Conservation (phyloP, 2,797 vertebrate genomes). For the Danionella dracula region DNA sequence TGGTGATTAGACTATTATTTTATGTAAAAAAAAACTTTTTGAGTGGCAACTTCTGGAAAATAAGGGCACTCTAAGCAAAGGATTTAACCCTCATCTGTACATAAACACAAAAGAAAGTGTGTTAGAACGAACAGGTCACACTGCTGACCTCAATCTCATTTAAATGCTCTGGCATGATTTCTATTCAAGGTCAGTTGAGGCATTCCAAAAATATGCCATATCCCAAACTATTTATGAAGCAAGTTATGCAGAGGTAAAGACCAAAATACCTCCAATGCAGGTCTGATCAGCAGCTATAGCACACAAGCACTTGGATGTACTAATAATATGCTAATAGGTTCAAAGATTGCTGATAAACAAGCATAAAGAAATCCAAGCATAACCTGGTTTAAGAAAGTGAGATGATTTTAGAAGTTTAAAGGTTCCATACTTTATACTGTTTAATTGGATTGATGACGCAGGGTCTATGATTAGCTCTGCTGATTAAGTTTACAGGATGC, state of each 20-base stretch:
- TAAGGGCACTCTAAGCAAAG: neutral
- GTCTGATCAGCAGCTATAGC: neutral
- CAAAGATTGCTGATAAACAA: no score
- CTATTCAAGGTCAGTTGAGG: neutral
- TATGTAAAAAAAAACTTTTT: neutral
- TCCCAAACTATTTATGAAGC: slow-evolving; percentile 4
- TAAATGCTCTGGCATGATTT: slow-evolving; percentile 8
- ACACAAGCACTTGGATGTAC: neutral
- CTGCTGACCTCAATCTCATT: slow-evolving; percentile 11
- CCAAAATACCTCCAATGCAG: neutral
- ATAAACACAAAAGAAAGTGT: neutral
- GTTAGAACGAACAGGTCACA: neutral
- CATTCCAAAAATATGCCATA: neutral
- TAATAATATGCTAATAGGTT: neutral
- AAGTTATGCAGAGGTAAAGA: neutral
- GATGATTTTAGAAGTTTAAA: neutral
- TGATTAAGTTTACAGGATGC: slow-evolving; percentile 27
- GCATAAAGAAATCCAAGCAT: no score
- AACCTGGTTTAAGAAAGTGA: no score
- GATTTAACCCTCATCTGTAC: neutral
- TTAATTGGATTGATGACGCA: neutral
- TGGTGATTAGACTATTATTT: neutral
- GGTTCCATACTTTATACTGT: neutral
- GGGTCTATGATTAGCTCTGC: slow-evolving; percentile 16
- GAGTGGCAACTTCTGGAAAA: neutral